phyloP scores from a whole-genome alignment of 2,797 vertebrate species.

The Lemur catta region DNA sequence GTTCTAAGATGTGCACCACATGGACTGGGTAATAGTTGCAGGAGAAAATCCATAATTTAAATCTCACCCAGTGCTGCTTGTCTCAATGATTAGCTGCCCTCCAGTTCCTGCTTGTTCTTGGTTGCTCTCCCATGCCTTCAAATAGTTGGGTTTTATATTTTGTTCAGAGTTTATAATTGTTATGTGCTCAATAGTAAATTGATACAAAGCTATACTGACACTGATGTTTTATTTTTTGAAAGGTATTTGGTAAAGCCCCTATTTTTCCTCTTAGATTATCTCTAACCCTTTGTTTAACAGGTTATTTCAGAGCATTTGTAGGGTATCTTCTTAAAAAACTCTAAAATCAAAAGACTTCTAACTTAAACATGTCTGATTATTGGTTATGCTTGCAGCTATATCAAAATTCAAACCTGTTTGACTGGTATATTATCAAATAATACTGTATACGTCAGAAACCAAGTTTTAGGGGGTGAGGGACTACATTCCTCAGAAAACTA shows the following conservation, averaged over 20 bases:
- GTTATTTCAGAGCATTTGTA: not conserved
- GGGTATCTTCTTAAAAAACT: not conserved
- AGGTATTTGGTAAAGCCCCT: not conserved
- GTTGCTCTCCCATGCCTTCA: not conserved
- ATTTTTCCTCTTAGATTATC: not conserved
- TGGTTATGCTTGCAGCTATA: not conserved
- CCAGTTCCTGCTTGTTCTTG: not conserved
- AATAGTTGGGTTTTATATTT: not conserved
- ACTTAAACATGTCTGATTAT: not conserved
- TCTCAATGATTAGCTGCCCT: not conserved
- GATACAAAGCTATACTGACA: not conserved
- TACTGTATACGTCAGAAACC: not conserved
- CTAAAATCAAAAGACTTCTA: not conserved
- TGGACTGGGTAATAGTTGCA: not conserved
- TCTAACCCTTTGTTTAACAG: not conserved
- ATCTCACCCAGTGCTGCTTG: not conserved
- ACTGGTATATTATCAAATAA: not conserved
- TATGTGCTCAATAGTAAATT: not conserved
- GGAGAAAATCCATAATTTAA: not conserved
- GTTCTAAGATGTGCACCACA: not conserved
- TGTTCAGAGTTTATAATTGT: not conserved
- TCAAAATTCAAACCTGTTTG: not conserved
- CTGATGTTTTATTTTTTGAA: not conserved
- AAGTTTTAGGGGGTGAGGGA: not conserved
- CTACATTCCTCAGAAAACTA: not conserved